Conservation (phyloP, 2,888 invertebrate species). For the Ernsta delagoae region DNA sequence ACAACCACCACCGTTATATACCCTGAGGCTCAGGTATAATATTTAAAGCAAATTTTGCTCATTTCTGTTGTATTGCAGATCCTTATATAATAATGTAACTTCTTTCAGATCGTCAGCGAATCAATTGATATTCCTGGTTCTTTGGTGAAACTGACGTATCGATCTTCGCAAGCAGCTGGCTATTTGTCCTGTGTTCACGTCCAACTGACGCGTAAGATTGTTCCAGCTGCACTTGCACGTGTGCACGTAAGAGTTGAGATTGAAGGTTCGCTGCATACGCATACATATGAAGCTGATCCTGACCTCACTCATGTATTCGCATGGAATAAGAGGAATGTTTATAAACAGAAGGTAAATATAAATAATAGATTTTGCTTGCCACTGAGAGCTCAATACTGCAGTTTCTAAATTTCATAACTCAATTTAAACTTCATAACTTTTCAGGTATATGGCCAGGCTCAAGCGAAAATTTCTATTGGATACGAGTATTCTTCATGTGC, state of each 20-base stretch:
- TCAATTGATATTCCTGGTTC: conserved; percentile 97
- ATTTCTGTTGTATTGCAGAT: background rate
- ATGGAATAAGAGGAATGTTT: conserved; percentile 97
- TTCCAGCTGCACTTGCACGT: conserved; percentile 92
- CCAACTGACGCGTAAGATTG: conserved; percentile 91
- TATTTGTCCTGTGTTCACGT: conserved; percentile 97
- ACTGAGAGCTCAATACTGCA: background rate
- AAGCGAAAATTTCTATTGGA: conserved; percentile 95
- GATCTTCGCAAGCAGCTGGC: conserved; percentile 97
- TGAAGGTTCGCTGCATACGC: conserved; percentile 96
- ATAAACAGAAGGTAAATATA: conserved; percentile 72
- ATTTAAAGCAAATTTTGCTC: background rate
- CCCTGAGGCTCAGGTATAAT: conserved; percentile 93
- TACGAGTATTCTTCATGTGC: conserved; percentile 96
- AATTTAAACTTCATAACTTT: conserved; percentile 43
- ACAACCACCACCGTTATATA: conserved; percentile 94
- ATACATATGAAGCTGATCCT: conserved; percentile 98
- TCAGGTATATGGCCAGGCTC: conserved; percentile 92
- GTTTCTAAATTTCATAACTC: background rate
- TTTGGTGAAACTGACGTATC: conserved; percentile 96
- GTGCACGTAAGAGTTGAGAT: conserved; percentile 97
- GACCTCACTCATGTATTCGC: conserved; percentile 97
- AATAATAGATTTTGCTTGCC: too few relatives aligned
- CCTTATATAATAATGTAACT: background rate
- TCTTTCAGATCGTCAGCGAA: conserved; percentile 95